Base-by-base conservation (phyloP, 2,113 vertebrate genomes). In the Menura novaehollandiae region DNA sequence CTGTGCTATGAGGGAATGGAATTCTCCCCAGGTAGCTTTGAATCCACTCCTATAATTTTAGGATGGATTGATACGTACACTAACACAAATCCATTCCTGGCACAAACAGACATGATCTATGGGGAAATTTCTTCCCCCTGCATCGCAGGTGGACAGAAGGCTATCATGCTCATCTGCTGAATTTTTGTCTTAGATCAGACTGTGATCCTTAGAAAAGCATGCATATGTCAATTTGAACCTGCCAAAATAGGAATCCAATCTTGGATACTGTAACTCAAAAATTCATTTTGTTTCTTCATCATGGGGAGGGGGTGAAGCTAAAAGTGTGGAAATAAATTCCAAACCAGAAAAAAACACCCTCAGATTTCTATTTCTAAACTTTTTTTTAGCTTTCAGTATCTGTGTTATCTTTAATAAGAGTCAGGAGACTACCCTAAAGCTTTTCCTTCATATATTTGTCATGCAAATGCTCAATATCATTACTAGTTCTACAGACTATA, bases 301-400 rank as follows among this genome's bases (percentile, higher is more conserved):
- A n/a, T 28, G n/a, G 8, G 3, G 5, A 10, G 19, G 3, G 7
- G 7, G 15, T 32, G 19, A 2, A 13, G 41, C 19, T 26, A 35
- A 16, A 84, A 73, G 11, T 11, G 4, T 19, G 9, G 26, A 91
- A 84, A 89, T 69, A 80, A 77, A 77, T 81, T 81, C 20, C 14
- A 53, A 85, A 56, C 0, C 30, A 27, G 23, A 74, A 69, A 69
- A 92, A 74, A 63, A n/a, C 0, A 7, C 0, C 8, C 24, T 71
- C 24, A 39, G 13, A 84, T 41, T 68, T 75, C 12, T 58, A 71
- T 35, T 91, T 89, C n/a, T 46, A 35, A 17, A 27, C 5, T 23
- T 72, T 2, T 71, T 71, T 78, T 66, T 21, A 77, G 26, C 22
- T 81, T 86, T 67, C 78, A 27, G 5, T 69, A 55, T n/a, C 8